Evolutionary conservation across 2,113 vertebrate species (phyloP).

Genomic region (Puffinus mauretanicus): DNA sequence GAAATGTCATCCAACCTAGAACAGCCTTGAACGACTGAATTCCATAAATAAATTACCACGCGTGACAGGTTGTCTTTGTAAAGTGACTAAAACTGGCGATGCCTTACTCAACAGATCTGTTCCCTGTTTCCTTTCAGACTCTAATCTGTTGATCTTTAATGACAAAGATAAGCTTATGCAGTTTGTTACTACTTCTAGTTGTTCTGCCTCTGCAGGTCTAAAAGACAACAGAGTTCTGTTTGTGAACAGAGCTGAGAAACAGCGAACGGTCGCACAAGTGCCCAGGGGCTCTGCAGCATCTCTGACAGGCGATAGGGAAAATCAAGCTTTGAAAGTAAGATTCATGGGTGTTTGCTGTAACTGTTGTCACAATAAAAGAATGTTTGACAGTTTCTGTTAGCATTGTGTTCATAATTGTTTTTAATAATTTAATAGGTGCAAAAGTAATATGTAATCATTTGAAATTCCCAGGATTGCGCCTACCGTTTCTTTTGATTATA

Average conservation of each 20-base stretch:
- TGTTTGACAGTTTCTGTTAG: not conserved
- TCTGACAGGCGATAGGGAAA: not conserved
- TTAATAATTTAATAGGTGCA: not conserved
- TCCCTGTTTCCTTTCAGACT: not conserved
- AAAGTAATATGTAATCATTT: not conserved
- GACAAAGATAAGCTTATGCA: not conserved
- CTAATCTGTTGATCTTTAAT: not conserved
- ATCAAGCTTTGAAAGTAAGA: not conserved
- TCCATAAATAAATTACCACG: not conserved
- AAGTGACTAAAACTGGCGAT: not conserved
- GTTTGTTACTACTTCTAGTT: not conserved
- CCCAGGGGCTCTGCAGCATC: not conserved
- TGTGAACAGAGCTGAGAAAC: not conserved
- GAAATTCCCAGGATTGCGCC: not conserved
- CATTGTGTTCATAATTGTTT: not conserved
- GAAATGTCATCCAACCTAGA: not conserved
- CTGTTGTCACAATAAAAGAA: not conserved
- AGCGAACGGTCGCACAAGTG: accelerated
- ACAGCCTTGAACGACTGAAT: not conserved
- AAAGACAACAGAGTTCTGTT: not conserved
- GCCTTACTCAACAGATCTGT: not conserved
- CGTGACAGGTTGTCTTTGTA: accelerated
- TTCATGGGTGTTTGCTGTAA: not conserved
- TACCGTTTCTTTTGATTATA: not conserved
- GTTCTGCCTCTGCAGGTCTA: not conserved